Evolutionary conservation across 2,797 vertebrate species (phyloP).

Genomic region (Spheniscus humboldti): DNA sequence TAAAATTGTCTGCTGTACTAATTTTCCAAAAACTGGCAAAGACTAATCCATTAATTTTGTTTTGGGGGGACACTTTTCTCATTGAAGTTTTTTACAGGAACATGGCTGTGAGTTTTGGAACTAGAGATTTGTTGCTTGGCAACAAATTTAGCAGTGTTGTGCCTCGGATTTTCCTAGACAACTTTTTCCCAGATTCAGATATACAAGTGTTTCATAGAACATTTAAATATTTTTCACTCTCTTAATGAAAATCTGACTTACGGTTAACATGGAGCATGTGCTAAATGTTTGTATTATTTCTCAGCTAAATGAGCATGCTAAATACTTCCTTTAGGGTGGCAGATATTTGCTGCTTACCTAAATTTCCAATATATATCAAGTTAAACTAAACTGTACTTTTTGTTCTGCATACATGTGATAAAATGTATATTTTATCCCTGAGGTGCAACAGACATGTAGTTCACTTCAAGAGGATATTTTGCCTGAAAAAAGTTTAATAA

Average conservation of each 20-base stretch:
- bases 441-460: background rate
- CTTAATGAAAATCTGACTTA: background rate
- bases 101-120: background rate
- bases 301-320: background rate
- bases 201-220: background rate
- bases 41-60: background rate
- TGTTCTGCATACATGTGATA: background rate
- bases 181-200: background rate
- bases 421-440: background rate
- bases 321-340: background rate
- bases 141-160: background rate
- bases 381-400: background rate
- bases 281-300: background rate
- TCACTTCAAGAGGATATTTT: background rate
- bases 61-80: background rate
- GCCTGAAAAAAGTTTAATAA: background rate
- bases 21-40: slow-evolving; percentile 8
- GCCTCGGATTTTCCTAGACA: background rate
- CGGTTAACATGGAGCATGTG: background rate
- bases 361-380: background rate
- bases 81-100: background rate
- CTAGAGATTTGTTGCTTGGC: background rate
- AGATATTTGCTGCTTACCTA: background rate
- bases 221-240: background rate
- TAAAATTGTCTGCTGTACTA: background rate